Percentiles rank a stretch among this genome's conserved stretches.
Conservation (phyloP, 2,797 vertebrate species). For the Coluber constrictor region DNA sequence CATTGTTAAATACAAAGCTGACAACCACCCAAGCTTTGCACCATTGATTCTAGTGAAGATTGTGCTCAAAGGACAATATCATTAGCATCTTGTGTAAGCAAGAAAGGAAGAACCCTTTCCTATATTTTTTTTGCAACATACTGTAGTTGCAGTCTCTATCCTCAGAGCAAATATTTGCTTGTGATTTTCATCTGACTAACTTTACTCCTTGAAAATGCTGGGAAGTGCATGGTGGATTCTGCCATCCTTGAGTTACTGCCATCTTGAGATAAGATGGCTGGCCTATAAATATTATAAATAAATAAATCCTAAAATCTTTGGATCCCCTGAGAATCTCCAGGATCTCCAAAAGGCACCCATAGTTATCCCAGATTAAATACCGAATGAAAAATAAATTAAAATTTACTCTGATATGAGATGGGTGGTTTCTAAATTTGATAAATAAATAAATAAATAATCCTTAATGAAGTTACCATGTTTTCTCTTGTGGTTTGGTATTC, state of each 20-base stretch:
- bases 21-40: background rate
- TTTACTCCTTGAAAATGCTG: background rate
- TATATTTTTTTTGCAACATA: background rate
- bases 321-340: background rate
- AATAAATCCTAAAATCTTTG: background rate
- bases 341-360: background rate
- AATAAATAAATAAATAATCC: background rate
- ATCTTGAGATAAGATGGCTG: background rate
- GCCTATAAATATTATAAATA: background rate
- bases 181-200: conserved; percentile 6
- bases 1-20: background rate
- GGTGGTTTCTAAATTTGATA: background rate
- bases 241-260: background rate
- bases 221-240: conserved; percentile 13
- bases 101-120: background rate
- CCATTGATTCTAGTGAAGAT: conserved; percentile 3
- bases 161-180: background rate
- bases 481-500: background rate
- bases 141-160: background rate
- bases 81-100: background rate
- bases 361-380: background rate
- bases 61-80: background rate
- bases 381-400: background rate
- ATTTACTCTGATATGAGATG: background rate
- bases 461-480: background rate